phyloP scores from a whole-genome alignment of 2,113 vertebrate genomes.

The Ammospiza nelsoni region DNA sequence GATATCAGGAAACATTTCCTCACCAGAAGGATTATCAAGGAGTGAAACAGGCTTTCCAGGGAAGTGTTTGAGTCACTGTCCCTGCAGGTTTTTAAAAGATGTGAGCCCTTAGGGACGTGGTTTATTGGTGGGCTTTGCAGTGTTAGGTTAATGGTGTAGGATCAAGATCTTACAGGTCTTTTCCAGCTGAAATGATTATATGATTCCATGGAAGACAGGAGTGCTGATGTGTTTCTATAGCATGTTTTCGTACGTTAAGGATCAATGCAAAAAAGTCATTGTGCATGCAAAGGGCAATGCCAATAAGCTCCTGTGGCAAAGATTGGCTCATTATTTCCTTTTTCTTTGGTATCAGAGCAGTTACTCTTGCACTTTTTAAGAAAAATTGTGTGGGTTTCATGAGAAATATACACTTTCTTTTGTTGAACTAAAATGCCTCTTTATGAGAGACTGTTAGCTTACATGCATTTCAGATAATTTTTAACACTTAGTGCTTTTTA shows the following conservation, averaged over 20 bases:
- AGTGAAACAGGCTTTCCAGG: neutral
- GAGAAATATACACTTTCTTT: neutral
- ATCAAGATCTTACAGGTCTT: neutral
- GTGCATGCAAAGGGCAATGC: neutral
- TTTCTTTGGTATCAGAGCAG: neutral
- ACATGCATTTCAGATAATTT: neutral
- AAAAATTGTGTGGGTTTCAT: neutral
- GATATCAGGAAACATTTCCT: neutral
- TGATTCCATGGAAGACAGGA: neutral
- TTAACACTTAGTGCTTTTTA: neutral
- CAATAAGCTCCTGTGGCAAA: neutral
- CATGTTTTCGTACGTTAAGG: fast-evolving
- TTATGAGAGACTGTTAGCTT: neutral
- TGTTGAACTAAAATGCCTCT: neutral
- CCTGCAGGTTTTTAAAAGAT: neutral
- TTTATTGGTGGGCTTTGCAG: neutral
- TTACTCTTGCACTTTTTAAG: neutral
- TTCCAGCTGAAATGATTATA: neutral
- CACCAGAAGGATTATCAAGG: neutral
- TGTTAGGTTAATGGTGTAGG: neutral
- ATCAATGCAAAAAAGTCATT: neutral
- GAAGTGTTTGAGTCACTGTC: neutral
- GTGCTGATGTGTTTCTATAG: fast-evolving
- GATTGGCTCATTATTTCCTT: neutral
- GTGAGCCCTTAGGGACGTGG: neutral